Evolutionary conservation across 2,797 vertebrate species (phyloP).

Genomic region (Sebastes melanostomus): DNA sequence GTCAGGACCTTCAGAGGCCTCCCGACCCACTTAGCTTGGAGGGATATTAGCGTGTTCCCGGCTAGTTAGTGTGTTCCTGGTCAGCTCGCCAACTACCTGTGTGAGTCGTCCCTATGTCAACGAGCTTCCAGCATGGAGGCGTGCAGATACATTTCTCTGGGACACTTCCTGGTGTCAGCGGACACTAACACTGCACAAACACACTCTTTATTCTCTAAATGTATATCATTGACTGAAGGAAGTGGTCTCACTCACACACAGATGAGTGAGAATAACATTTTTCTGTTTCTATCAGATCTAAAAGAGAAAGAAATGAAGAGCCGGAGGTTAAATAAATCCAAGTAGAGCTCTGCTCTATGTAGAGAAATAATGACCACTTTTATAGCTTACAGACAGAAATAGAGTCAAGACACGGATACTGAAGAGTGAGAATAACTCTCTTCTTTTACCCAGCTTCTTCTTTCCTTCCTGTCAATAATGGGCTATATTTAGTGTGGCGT

Average conservation of each 20-base stretch:
- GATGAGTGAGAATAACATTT: no score
- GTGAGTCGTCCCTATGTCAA: no score
- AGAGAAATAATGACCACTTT: not conserved
- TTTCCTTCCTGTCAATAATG: constrained; percentile 54
- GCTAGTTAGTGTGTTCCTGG: no score
- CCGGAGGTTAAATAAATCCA: not conserved
- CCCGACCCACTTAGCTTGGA: no score
- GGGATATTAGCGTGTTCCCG: no score
- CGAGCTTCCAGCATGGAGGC: no score
- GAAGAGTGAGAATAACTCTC: not conserved
- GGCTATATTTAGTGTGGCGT: constrained; percentile 56
- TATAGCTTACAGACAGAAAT: not conserved
- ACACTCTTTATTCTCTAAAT: not conserved
- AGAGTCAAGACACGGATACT: not conserved
- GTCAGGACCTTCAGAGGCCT: no score
- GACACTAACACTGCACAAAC: not conserved
- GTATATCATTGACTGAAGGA: constrained; percentile 20
- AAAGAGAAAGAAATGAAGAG: not conserved
- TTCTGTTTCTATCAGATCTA: not conserved
- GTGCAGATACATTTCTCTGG: not conserved
- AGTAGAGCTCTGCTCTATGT: not conserved
- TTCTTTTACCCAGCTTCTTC: not conserved
- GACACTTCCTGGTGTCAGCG: not conserved
- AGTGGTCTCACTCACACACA: not conserved
- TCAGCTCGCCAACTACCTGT: no score